Evolutionary conservation across 2,797 vertebrate genomes (phyloP).

Genomic region (Diplodus puntazzo): DNA sequence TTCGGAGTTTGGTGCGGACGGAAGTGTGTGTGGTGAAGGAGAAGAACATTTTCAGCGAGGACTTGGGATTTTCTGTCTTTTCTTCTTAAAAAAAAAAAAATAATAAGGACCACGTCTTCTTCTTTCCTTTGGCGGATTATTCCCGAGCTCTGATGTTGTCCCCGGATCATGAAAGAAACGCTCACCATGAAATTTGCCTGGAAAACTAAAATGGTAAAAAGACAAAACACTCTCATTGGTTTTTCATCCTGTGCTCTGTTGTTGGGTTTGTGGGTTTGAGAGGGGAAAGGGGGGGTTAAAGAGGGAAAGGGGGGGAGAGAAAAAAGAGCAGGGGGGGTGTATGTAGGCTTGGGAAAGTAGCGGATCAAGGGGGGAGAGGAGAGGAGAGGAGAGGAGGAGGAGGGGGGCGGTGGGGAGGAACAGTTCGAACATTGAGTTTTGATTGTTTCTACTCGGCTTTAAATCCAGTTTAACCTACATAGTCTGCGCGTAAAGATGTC

Average conservation of each 20-base stretch:
- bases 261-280: slow-evolving; percentile 67
- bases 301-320: neutral
- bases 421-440: slow-evolving; percentile 50
- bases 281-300: slow-evolving; percentile 17
- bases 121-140: slow-evolving; percentile 54
- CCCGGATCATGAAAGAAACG: slow-evolving; percentile 84
- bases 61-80: slow-evolving; percentile 1
- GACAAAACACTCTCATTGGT: slow-evolving; percentile 2
- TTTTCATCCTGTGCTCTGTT: slow-evolving; percentile 56
- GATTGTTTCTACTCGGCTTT: slow-evolving; percentile 51
- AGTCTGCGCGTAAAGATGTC: slow-evolving; percentile 40
- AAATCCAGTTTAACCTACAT: slow-evolving; percentile 58
- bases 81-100: neutral
- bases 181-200: slow-evolving; percentile 95
- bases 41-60: slow-evolving; percentile 55
- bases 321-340: slow-evolving; percentile 1
- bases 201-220: slow-evolving; percentile 95
- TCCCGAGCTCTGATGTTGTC: slow-evolving; percentile 79
- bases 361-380: slow-evolving; percentile 63
- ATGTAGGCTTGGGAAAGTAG: slow-evolving; percentile 74
- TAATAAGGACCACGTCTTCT: slow-evolving; percentile 20
- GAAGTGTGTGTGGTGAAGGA: slow-evolving; percentile 71
- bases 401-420: neutral
- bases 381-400: slow-evolving; percentile 23
- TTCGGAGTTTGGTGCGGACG: slow-evolving; percentile 43